These are phyloP conservation scores for Odocoileus virginianus DNA, from an alignment of 2,113 vertebrate species.

Conservation along the genomic window DNA sequence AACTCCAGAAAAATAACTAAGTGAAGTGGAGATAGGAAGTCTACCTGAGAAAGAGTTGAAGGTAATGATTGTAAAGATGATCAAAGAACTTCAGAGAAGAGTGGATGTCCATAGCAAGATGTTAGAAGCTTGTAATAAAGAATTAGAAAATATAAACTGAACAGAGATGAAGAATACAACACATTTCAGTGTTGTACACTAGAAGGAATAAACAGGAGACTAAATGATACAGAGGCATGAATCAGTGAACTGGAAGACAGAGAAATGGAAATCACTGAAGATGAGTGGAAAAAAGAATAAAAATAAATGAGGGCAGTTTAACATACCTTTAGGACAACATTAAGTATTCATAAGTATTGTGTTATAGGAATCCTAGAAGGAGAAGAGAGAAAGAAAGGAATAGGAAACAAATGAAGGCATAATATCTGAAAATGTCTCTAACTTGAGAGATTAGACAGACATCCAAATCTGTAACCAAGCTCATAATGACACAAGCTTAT, in stretches of 20 bases:
- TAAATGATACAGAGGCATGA: background rate
- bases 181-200: background rate
- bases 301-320: background rate
- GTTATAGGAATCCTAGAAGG: background rate
- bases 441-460: background rate
- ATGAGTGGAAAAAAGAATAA: background rate
- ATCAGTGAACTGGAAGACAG: background rate
- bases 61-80: background rate
- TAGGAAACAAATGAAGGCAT: background rate
- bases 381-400: background rate
- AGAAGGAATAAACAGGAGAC: background rate
- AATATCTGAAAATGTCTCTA: background rate
- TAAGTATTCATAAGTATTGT: background rate
- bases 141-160: background rate
- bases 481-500: background rate
- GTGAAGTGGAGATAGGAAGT: background rate
- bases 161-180: background rate
- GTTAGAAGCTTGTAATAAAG: background rate
- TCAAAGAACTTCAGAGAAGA: background rate
- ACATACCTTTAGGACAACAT: background rate
- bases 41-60: background rate
- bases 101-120: background rate
- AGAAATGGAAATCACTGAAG: background rate
- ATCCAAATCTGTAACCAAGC: background rate
- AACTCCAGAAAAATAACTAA: background rate